Base-by-base conservation (phyloP, 1,140 invertebrate species). In the Helicoverpa zea region DNA sequence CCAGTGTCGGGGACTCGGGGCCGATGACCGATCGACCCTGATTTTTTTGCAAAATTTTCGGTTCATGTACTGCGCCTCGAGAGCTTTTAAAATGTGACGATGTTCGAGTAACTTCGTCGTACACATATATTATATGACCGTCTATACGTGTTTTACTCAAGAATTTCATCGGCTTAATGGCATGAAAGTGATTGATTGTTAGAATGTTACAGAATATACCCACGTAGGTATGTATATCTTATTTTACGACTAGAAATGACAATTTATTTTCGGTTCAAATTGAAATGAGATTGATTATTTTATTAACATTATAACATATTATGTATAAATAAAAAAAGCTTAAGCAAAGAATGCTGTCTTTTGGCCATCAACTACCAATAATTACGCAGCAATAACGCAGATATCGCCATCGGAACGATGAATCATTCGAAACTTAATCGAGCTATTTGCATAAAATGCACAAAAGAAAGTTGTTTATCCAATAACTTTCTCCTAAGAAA, bases 11-110 rank as follows among this genome's bases (percentile, higher is more conserved):
- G 90, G 83, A 23, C 66, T 70, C 66, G 16, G 35, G 74, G 75
- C 79, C 92, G 89, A 87, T 86, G 90, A 90, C 90, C 90, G 82
- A 81, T 58, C 84, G 83, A 86, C 85, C 75, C 78, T 87, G 82
- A 88, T 87, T 89, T 43, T 23, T 91, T 87, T 86, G 80, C 82
- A 81, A 78, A 84, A 81, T 82, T 81, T 66, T 66, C 63, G 43
- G 30, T 43, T 49, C n/a, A 66, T 47, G 43, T 2, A 47, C 16
- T 43, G 7, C 9, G 43, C 14, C 16, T 35, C 16, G n/a, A 16
- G 43, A 66, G n/a, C n/a, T 66, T 49, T 66, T 18, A 13, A 49
- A 66, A 66, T 43, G 4, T 43, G 35, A 43, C 35, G 35, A 43
- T 43, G 35, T 43, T 43, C 35, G 35, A 43, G 35, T 43, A 43